These are phyloP conservation scores for Megaceryle alcyon DNA, from an alignment of 2,797 vertebrate species.

Conservation along the genomic window DNA sequence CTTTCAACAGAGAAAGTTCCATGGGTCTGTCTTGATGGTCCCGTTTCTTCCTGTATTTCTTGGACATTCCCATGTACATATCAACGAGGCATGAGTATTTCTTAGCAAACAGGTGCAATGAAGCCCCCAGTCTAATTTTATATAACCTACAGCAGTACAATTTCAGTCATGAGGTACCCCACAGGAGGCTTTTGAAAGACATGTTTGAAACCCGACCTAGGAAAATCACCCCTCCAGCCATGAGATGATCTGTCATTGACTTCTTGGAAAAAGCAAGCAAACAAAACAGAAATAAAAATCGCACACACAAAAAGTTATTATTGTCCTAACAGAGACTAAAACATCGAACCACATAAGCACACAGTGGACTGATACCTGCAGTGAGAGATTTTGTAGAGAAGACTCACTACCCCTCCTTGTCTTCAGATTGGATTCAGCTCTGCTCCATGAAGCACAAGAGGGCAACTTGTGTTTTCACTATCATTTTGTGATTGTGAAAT, in stretches of 20 bases:
- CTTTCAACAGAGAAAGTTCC: neutral
- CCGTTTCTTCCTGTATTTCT: too few species aligned
- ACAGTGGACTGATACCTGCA: accelerated
- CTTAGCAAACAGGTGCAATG: neutral
- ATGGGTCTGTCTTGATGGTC: accelerated
- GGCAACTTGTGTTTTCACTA: neutral
- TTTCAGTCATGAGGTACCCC: accelerated
- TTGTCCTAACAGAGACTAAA: neutral
- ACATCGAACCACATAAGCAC: neutral
- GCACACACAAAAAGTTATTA: too few species aligned
- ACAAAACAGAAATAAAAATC: too few species aligned
- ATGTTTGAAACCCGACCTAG: neutral
- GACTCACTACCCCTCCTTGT: too few species aligned
- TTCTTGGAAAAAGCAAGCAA: neutral
- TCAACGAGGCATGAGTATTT: neutral
- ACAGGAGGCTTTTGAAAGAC: neutral
- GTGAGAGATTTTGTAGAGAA: neutral
- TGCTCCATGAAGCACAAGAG: accelerated
- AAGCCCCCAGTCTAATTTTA: neutral
- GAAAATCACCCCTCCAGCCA: neutral
- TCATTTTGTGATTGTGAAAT: neutral
- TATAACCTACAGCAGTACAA: accelerated
- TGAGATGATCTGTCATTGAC: too few species aligned
- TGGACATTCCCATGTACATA: accelerated
- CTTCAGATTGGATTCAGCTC: neutral